Evolutionary conservation across 2,797 vertebrate genomes (phyloP).

Genomic region (Lepidocolaptes lacrymiger): DNA sequence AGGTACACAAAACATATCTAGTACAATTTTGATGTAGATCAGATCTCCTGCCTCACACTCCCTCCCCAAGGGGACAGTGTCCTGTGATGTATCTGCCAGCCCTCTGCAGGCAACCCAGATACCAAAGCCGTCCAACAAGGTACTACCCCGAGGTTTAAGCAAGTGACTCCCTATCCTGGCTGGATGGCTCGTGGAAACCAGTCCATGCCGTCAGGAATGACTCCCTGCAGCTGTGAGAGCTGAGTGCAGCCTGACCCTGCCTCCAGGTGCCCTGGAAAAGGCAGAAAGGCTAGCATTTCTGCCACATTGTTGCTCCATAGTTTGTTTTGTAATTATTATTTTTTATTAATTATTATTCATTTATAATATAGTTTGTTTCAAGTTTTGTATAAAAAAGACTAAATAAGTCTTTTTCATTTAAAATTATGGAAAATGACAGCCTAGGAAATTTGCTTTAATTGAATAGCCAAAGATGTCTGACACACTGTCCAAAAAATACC

Average conservation of each 20-base stretch:
- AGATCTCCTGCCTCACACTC: fast-evolving
- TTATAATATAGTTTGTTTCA: background rate
- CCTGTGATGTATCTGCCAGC: background rate
- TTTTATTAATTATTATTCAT: background rate
- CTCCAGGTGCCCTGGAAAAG: fast-evolving
- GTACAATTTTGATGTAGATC: background rate
- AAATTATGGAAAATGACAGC: background rate
- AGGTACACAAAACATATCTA: background rate
- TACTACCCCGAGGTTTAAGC: too few species aligned
- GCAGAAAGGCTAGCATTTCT: background rate
- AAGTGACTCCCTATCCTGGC: background rate
- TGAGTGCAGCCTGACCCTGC: background rate
- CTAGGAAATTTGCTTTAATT: background rate
- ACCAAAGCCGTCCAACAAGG: background rate
- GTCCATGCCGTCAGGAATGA: fast-evolving
- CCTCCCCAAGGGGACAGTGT: background rate
- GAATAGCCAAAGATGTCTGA: background rate
- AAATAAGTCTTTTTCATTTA: background rate
- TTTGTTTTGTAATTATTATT: background rate
- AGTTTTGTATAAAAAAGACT: background rate
- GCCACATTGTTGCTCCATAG: background rate
- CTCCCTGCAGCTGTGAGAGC: too few species aligned
- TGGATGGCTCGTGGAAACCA: background rate
- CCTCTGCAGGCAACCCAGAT: background rate
- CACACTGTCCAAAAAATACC: background rate